Evolutionary conservation across 2,888 invertebrate genomes (phyloP).

Genomic region (Lamellibrachia satsuma): DNA sequence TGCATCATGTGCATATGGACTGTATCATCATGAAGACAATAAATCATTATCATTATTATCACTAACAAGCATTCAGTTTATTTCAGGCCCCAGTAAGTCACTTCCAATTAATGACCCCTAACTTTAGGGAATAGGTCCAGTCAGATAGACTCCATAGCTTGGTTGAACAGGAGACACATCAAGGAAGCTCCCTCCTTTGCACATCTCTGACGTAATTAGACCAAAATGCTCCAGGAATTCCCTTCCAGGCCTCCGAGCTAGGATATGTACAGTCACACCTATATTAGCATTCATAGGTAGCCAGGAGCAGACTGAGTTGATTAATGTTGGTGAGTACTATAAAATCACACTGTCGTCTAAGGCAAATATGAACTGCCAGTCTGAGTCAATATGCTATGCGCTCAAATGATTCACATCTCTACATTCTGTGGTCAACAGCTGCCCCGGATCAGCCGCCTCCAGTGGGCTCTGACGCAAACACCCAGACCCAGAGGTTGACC

Average conservation of each 20-base stretch:
- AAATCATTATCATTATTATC: background rate
- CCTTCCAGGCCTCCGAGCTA: background rate
- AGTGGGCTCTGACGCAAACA: background rate
- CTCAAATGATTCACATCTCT: slow-evolving; percentile 2
- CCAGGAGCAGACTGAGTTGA: background rate
- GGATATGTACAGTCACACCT: background rate
- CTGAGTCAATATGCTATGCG: background rate
- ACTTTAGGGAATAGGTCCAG: background rate
- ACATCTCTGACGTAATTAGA: background rate
- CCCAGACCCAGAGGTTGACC: background rate
- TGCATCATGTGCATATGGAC: too few species aligned
- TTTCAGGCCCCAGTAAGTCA: background rate
- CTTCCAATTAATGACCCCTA: background rate
- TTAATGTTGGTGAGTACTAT: background rate
- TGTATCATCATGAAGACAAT: too few species aligned
- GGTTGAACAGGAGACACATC: background rate
- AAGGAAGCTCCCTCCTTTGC: background rate
- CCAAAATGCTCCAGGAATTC: background rate
- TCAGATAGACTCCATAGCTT: background rate
- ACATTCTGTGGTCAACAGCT: background rate
- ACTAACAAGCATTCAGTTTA: background rate
- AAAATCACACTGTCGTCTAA: background rate
- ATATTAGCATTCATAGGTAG: background rate
- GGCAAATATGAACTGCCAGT: background rate
- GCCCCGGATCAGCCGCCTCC: background rate